A percentile compares a stretch with the other conserved stretches of the same genome.
phyloP scores from a whole-genome alignment of 2,888 invertebrate species.

The Sphinx pinastri region DNA sequence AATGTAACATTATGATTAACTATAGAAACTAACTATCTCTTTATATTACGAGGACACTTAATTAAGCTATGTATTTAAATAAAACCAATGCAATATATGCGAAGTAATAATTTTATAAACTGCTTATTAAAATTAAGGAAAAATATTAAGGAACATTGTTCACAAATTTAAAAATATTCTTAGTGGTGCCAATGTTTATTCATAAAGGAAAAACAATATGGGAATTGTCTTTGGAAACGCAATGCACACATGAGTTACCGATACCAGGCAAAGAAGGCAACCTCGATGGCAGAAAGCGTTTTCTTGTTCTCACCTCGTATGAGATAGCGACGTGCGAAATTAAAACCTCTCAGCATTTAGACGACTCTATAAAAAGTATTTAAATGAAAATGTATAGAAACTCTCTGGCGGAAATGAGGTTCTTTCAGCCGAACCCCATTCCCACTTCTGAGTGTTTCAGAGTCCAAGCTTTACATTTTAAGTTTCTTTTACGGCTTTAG shows the following conservation, averaged over 20 bases:
- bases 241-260: slow-evolving; percentile 2
- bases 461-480: slow-evolving; percentile 57
- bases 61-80: no score
- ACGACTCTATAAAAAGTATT: slow-evolving; percentile 68
- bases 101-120: no score
- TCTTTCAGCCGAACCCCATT: slow-evolving; percentile 73
- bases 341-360: slow-evolving; percentile 72
- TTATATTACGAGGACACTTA: neutral
- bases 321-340: slow-evolving; percentile 71
- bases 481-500: slow-evolving; percentile 44
- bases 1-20: neutral
- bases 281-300: slow-evolving; percentile 47
- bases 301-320: slow-evolving; percentile 64
- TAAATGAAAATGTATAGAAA: slow-evolving; percentile 82
- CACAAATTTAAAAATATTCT: no score
- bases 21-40: neutral
- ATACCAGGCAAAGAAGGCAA: slow-evolving; percentile 30
- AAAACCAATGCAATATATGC: no score
- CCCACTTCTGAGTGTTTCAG: slow-evolving; percentile 70
- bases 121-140: no score
- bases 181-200: no score
- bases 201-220: neutral
- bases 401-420: slow-evolving; percentile 78
- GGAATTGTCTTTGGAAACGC: slow-evolving; percentile 21
- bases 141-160: no score